A percentile compares a stretch with the other conserved stretches of the same genome.
phyloP scores from a whole-genome alignment of 2,113 vertebrate genomes.

The Amblyornis subalaris region DNA sequence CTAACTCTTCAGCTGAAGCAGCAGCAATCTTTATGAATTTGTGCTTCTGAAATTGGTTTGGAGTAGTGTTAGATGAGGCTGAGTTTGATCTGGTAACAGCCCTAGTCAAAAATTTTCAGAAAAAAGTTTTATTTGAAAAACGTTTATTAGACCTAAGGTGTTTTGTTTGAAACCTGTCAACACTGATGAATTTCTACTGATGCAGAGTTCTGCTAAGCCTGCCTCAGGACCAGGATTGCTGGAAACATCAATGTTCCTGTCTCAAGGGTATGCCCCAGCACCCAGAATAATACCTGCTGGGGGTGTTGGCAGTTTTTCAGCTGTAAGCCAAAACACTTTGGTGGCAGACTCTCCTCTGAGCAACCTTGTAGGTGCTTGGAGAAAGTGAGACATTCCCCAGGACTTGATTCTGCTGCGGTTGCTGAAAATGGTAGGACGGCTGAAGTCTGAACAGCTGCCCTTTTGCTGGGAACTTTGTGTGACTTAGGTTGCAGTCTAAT shows the following conservation, averaged over 20 bases:
- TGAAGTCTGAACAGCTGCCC: not conserved
- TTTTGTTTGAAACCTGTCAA: not conserved
- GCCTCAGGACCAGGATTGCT: not conserved
- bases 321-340: not conserved
- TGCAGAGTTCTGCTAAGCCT: not conserved
- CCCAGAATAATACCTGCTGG: not conserved
- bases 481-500: not conserved
- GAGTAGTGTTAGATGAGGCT: not conserved
- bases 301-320: not conserved
- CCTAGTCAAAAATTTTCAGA: not conserved
- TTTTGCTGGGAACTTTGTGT: not conserved
- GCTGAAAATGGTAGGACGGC: not conserved
- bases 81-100: not conserved
- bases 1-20: not conserved
- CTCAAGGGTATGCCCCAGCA: not conserved
- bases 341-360: not conserved
- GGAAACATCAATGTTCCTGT: not conserved
- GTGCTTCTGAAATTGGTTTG: not conserved
- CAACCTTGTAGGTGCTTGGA: not conserved
- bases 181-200: rapidly evolving
- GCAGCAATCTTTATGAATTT: not conserved
- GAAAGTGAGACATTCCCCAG: not conserved
- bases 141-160: not conserved
- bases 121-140: not conserved
- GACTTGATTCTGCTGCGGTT: not conserved